A percentile compares a stretch with the other conserved stretches of the same genome.
Conservation (phyloP, 92 coral and sea anemone genomes). For the Bergia sp. region DNA sequence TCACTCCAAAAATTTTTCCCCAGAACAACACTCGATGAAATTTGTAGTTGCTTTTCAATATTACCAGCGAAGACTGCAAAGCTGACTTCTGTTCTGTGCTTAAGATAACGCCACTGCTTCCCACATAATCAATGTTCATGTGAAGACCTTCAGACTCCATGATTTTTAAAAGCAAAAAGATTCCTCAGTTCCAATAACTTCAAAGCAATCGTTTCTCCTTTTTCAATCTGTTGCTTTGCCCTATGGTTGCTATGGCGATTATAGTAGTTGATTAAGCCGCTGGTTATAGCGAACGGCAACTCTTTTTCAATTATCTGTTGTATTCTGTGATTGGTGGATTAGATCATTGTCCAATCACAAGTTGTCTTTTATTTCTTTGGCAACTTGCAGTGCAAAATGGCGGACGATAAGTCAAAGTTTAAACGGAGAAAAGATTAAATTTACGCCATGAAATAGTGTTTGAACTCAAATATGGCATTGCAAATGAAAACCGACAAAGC, state of each 20-base stretch:
- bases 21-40: constrained; percentile 88
- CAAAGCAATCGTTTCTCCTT: background rate
- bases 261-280: constrained; percentile 39
- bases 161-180: constrained; percentile 30
- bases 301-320: background rate
- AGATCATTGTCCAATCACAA: constrained; percentile 6
- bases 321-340: constrained; percentile 26
- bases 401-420: background rate
- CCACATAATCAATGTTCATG: constrained; percentile 91
- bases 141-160: constrained; percentile 99
- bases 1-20: constrained; percentile 99
- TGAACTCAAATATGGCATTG: background rate
- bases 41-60: constrained; percentile 92
- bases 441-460: background rate
- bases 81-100: constrained; percentile 99
- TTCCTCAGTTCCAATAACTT: constrained; percentile 20
- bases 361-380: background rate
- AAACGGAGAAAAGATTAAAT: background rate
- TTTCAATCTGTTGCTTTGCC: constrained; percentile 55
- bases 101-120: constrained; percentile 95
- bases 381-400: background rate
- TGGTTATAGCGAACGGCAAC: constrained; percentile 37
- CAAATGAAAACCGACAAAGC: background rate
- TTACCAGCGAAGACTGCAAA: constrained; percentile 94
- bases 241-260: constrained; percentile 75